Evolutionary conservation across 2,113 vertebrate genomes (phyloP), one percentile per base, ranked within the genome.

Genomic region (Hemichromis elongatus): DNA sequence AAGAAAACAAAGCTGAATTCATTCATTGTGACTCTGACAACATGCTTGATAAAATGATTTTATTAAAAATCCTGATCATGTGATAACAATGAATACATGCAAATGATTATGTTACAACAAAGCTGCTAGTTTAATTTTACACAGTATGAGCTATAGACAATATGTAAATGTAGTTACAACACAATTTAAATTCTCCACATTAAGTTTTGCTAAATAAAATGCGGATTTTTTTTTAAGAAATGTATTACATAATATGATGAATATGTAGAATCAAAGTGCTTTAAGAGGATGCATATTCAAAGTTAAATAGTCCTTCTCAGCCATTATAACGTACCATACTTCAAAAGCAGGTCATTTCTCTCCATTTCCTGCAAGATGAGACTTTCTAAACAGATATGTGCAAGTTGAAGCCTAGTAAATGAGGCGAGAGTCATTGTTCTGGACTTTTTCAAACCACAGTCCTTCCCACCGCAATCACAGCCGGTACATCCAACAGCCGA

Each of bases 31-130:
- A 50, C 70, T 52, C 45, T 0, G 50, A 75, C 45, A 13, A 21
- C 56, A 26, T n/a, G 24, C 78, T 84, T 81, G 52, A 66, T 68
- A 81, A 82, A 52, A 89, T 81, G 89, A 89, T 78, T 95, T 95
- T 95, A 95, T 93, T 95, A 21, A 86, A 85, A 45, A 81, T 90
- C 79, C 75, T 33, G 37, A 55, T 35, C 55, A 88, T 70, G 16
- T n/a, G 63, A n/a, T 83, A 81, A 84, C 87, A 90, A 53, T 66
- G 54, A 9, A 80, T 86, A 89, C 89, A 91, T 84, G 88, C 86
- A 89, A 78, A 83, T 2, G 63, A 73, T 90, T 84, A 88, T 47
- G n/a, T 35, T 24, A 52, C 80, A 73, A 82, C 10, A 53, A 77
- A 88, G 66, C 30, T 53, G 57, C 61, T 86, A 90, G 54, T 84